Evolutionary conservation across 2,113 vertebrate genomes (phyloP).

Genomic region (Albula glossodonta): DNA sequence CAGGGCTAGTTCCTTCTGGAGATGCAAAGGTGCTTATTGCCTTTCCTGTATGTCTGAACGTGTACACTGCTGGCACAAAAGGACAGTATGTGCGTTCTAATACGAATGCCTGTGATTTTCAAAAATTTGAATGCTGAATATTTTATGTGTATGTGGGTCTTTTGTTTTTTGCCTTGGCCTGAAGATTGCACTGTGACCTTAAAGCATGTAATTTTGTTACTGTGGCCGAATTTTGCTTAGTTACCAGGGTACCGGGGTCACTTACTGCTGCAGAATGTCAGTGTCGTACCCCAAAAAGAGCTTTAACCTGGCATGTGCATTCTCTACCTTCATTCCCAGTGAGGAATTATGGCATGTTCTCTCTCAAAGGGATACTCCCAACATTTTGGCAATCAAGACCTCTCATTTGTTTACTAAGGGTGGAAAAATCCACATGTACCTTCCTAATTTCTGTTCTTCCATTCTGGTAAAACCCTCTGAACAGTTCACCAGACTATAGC

Average conservation of each 20-base stretch:
- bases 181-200: not conserved
- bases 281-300: not conserved
- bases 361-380: not conserved
- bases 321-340: not conserved
- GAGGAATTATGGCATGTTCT: not conserved
- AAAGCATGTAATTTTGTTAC: not conserved
- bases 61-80: not conserved
- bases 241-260: not conserved
- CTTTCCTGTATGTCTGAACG: not conserved
- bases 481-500: no score
- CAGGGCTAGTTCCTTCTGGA: no score
- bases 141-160: not conserved
- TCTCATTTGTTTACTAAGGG: no score
- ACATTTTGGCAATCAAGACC: no score
- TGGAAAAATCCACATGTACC: no score
- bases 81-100: not conserved
- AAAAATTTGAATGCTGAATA: not conserved
- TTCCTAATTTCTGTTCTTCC: no score
- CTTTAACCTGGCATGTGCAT: not conserved
- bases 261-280: not conserved
- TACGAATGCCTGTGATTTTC: not conserved
- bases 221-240: not conserved
- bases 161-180: not conserved
- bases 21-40: not conserved
- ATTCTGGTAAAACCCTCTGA: no score